Evolutionary conservation across 2,888 invertebrate species (phyloP).

Genomic region (Strigamia crassipes): DNA sequence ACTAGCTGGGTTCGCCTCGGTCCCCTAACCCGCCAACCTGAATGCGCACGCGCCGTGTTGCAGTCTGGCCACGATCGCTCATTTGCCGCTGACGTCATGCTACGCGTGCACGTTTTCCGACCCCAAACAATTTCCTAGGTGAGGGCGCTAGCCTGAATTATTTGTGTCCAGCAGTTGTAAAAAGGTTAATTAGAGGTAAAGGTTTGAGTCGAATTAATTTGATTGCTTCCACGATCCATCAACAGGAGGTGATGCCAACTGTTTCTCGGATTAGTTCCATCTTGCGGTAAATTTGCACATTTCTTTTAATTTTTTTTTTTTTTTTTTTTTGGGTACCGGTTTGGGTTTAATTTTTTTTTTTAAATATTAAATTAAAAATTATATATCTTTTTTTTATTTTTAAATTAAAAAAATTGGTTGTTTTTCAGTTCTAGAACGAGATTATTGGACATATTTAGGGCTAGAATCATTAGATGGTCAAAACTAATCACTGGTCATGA

Average conservation of each 20-base stretch:
- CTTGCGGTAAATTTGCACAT: neutral
- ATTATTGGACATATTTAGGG: too few relatives aligned
- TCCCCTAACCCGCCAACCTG: conserved; percentile 7
- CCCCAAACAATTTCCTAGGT: neutral
- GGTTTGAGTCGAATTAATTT: neutral
- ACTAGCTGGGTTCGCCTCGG: conserved; percentile 12
- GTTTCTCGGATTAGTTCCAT: neutral
- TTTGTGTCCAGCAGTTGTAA: neutral
- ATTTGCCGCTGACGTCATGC: conserved; percentile 33
- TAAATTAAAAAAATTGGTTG: too few relatives aligned
- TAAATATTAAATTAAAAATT: too few relatives aligned
- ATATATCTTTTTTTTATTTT: too few relatives aligned
- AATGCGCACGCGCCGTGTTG: conserved; percentile 40
- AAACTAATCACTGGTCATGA: too few relatives aligned
- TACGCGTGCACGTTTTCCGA: conserved; percentile 25
- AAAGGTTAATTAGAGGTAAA: conserved; percentile 5
- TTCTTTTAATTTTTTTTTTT: neutral
- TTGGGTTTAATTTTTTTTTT: too few relatives aligned
- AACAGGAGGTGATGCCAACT: neutral
- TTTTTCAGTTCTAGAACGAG: too few relatives aligned
- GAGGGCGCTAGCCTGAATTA: neutral
- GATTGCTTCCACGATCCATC: neutral
- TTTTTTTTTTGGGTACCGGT: too few relatives aligned
- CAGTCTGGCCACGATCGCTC: conserved; percentile 14
- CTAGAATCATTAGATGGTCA: too few relatives aligned